Evolutionary conservation across 2,113 vertebrate species (phyloP).

Genomic region (Pitta sordida): DNA sequence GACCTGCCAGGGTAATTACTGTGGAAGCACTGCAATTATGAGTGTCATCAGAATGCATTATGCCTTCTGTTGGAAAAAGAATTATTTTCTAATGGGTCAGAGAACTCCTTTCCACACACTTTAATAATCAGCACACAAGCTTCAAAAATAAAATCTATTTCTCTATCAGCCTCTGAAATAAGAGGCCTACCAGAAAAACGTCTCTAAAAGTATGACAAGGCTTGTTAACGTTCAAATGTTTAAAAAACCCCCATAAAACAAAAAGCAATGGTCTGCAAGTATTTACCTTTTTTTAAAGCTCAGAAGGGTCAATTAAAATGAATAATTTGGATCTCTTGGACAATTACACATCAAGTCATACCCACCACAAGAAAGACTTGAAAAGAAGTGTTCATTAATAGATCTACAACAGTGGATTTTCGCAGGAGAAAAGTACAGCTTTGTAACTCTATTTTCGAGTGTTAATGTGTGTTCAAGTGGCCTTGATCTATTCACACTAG

Average conservation of each 20-base stretch:
- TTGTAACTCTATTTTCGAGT: neutral
- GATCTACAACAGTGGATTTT: neutral
- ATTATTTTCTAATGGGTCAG: neutral
- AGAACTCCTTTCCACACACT: neutral
- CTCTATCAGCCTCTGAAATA: neutral
- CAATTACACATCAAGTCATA: neutral
- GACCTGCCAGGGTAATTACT: slow-evolving; percentile 25
- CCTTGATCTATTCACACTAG: neutral
- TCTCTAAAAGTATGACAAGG: neutral
- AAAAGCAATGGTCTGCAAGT: neutral
- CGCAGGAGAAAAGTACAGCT: neutral
- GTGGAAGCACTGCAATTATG: slow-evolving; percentile 27
- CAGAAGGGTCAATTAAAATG: neutral
- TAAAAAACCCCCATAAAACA: neutral
- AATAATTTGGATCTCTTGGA: neutral
- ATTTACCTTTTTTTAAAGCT: neutral
- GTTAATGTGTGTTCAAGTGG: neutral
- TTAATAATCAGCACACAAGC: neutral
- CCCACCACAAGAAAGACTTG: neutral
- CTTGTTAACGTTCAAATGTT: neutral
- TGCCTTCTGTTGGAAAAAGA: slow-evolving; percentile 19
- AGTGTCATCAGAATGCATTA: neutral
- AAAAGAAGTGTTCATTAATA: fast-evolving
- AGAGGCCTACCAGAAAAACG: neutral
- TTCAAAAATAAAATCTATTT: neutral